Evolutionary conservation across 2,113 vertebrate species (phyloP).

Genomic region (Albula glossodonta): DNA sequence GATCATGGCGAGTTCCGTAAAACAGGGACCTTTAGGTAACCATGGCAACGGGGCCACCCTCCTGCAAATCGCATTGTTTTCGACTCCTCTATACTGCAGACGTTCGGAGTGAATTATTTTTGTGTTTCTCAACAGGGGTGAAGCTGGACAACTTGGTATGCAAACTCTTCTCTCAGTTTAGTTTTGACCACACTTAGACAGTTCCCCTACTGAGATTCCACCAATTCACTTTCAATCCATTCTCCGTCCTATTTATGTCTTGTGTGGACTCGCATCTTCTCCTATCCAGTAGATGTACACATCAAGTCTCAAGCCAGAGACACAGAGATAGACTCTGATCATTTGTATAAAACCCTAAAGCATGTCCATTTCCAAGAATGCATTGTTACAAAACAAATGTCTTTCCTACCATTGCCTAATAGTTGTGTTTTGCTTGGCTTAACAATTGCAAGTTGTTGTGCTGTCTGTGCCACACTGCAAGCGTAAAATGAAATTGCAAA

Average conservation of each 20-base stretch:
- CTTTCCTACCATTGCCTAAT: background rate
- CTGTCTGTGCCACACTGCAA: background rate
- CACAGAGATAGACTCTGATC: background rate
- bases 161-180: background rate
- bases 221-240: background rate
- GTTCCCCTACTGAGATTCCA: background rate
- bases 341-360: background rate
- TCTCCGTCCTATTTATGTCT: background rate
- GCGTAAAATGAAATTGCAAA: background rate
- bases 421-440: background rate
- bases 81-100: background rate
- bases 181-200: background rate
- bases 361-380: background rate
- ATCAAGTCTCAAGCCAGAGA: background rate
- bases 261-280: background rate
- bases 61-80: background rate
- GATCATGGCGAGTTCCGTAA: conserved; percentile 21
- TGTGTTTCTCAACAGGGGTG: background rate
- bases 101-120: background rate
- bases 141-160: background rate
- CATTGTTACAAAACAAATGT: background rate
- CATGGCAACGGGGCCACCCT: conserved; percentile 25
- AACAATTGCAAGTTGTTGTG: background rate
- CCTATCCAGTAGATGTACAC: background rate
- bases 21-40: conserved; percentile 18